Percentiles rank a stretch among this genome's conserved stretches.
phyloP scores from a whole-genome alignment of 2,888 invertebrate species.

The Plebejus melissa region DNA sequence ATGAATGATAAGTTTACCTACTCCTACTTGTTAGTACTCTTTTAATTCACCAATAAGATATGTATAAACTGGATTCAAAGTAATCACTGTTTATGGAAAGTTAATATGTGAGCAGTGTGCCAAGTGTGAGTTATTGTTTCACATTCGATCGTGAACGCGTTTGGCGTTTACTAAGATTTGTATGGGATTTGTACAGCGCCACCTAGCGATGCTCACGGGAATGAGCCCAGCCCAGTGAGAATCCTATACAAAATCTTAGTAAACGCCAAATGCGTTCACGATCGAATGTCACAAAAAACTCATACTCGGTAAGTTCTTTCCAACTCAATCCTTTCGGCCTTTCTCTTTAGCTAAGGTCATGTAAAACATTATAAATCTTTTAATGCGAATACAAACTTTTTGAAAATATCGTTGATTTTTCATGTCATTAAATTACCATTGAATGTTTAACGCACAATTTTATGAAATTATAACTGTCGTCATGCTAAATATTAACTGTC shows the following conservation, averaged over 20 bases:
- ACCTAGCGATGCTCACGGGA: too few relatives aligned
- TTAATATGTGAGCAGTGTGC: neutral
- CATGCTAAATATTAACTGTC: neutral
- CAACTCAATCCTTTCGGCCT: neutral
- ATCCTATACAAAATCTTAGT: too few relatives aligned
- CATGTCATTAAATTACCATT: neutral
- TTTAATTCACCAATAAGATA: neutral
- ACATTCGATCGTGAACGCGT: too few relatives aligned
- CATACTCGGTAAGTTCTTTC: neutral
- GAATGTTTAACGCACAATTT: neutral
- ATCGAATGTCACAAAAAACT: too few relatives aligned
- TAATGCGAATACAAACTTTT: too few relatives aligned
- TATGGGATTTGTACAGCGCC: too few relatives aligned
- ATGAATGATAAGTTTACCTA: neutral
- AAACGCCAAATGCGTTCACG: too few relatives aligned
- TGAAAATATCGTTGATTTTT: neutral
- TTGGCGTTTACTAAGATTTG: too few relatives aligned
- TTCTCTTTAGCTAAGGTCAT: neutral
- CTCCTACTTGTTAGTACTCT: neutral
- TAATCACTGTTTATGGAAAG: neutral
- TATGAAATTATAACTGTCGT: neutral
- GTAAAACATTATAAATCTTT: neutral
- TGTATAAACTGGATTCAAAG: conserved; percentile 1
- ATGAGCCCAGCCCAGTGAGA: too few relatives aligned
- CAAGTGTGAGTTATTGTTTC: too few relatives aligned